phyloP scores from a whole-genome alignment of 2,113 vertebrate genomes.

The Bettongia penicillata region DNA sequence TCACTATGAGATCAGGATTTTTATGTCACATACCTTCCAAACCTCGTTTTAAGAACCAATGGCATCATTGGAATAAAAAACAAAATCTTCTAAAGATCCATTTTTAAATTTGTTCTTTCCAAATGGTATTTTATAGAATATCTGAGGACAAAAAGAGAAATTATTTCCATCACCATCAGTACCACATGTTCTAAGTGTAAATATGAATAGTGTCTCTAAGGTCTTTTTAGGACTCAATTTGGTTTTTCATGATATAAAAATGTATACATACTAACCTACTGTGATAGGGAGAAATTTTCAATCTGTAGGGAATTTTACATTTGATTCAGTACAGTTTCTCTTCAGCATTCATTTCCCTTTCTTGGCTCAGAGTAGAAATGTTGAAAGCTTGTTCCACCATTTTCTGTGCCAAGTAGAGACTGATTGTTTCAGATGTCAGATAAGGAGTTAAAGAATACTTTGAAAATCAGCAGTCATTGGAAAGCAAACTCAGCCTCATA shows the following conservation, averaged over 20 bases:
- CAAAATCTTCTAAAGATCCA: neutral
- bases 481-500: neutral
- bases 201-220: neutral
- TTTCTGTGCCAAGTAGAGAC: constrained; percentile 40
- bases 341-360: neutral
- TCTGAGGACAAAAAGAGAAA: constrained; percentile 1
- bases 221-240: constrained; percentile 16
- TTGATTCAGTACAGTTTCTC: constrained; percentile 56
- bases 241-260: neutral
- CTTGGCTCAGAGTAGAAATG: constrained; percentile 29
- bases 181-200: constrained; percentile 6
- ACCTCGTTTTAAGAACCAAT: constrained; percentile 15
- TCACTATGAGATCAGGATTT: neutral
- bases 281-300: constrained; percentile 44
- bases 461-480: constrained; percentile 45
- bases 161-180: neutral
- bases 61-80: constrained; percentile 43
- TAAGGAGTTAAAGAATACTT: neutral
- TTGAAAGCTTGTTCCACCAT: constrained; percentile 35
- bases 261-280: fast-evolving
- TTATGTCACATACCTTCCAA: constrained; percentile 16
- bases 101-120: neutral
- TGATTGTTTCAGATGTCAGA: constrained; percentile 45
- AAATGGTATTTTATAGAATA: constrained; percentile 36
- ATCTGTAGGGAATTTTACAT: constrained; percentile 20